Percentiles rank a stretch among this genome's conserved stretches.
These are phyloP conservation scores for Oncorhynchus tshawytscha DNA, from an alignment of 2,113 vertebrate species.

Conservation along the genomic window DNA sequence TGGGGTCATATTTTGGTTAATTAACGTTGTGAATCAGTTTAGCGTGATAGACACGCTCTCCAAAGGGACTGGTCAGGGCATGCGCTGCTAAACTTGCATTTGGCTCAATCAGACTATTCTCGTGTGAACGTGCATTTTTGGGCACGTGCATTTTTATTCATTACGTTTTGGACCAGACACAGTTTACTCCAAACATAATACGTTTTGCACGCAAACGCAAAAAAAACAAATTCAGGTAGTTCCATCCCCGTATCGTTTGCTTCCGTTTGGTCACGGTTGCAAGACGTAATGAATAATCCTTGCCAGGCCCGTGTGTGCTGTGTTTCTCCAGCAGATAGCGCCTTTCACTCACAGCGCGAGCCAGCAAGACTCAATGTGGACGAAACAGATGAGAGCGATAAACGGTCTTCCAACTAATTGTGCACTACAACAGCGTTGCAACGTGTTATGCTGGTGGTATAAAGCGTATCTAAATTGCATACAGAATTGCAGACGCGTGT, in stretches of 20 bases:
- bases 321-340: slow-evolving; percentile 63
- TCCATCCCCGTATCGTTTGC: background rate
- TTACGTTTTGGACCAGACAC: background rate
- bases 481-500: too few relatives aligned
- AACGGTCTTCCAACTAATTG: too few relatives aligned
- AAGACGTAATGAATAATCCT: background rate
- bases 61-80: too few relatives aligned
- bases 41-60: too few relatives aligned
- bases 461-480: background rate
- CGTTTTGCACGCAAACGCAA: background rate
- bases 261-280: background rate
- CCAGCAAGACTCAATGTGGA: background rate
- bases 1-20: too few relatives aligned
- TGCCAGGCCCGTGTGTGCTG: background rate
- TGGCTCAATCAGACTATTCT: too few relatives aligned
- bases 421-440: too few relatives aligned
- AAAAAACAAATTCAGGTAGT: background rate
- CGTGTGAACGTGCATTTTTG: too few relatives aligned
- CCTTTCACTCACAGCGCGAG: slow-evolving; percentile 35
- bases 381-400: background rate
- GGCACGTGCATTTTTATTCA: background rate
- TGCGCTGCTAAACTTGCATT: too few relatives aligned
- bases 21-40: too few relatives aligned
- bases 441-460: background rate
- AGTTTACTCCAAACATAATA: background rate